Percentiles rank a stretch among this genome's conserved stretches.
These are phyloP conservation scores for Ypsolopha sequella DNA, from an alignment of 2,888 invertebrate species.

Conservation along the genomic window DNA sequence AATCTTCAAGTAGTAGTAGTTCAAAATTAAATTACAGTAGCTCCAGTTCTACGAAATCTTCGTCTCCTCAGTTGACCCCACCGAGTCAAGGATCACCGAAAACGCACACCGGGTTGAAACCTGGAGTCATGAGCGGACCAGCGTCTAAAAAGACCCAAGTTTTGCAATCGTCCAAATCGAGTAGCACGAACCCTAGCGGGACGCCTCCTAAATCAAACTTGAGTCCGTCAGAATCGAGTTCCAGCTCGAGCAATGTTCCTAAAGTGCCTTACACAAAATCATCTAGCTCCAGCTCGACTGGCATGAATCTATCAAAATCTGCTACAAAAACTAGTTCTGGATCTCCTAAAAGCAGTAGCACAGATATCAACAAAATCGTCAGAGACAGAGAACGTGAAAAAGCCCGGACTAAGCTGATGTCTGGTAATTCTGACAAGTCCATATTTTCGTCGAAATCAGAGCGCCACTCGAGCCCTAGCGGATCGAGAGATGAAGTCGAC, in stretches of 20 bases:
- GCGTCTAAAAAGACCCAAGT: constrained; percentile 85
- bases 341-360: constrained; percentile 72
- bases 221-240: constrained; percentile 49
- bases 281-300: constrained; percentile 44
- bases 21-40: constrained; percentile 55
- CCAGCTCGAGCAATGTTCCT: constrained; percentile 29
- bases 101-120: constrained; percentile 86
- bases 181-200: constrained; percentile 38
- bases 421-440: constrained; percentile 70
- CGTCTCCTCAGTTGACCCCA: constrained; percentile 56
- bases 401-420: constrained; percentile 70
- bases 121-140: constrained; percentile 88
- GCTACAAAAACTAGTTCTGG: constrained; percentile 65
- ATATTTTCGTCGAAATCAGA: constrained; percentile 74
- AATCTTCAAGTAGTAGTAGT: constrained; percentile 64
- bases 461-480: constrained; percentile 77
- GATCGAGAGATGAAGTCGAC: constrained; percentile 74
- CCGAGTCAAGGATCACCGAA: constrained; percentile 78
- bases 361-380: constrained; percentile 69
- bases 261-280: constrained; percentile 66
- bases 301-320: constrained; percentile 59
- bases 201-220: constrained; percentile 56
- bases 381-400: constrained; percentile 73
- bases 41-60: constrained; percentile 57
- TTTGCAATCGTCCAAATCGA: constrained; percentile 63